Evolutionary conservation across 2,113 vertebrate genomes (phyloP).

Genomic region (Dicerorhinus sumatrensis): DNA sequence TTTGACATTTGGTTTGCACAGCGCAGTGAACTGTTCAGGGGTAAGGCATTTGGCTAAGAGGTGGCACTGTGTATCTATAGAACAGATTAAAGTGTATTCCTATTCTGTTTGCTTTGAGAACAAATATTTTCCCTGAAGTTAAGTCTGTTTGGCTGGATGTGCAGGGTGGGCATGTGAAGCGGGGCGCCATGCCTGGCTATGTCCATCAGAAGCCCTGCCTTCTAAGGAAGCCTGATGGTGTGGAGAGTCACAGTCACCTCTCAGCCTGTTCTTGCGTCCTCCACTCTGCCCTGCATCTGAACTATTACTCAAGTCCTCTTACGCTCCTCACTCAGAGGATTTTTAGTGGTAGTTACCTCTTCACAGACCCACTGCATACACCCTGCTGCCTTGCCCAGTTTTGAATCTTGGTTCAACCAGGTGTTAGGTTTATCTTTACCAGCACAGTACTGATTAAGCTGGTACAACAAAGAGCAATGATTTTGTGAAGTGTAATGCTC

Average conservation of each 20-base stretch:
- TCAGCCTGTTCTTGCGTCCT: not conserved
- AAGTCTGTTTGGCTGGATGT: constrained; percentile 13
- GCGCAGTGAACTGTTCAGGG: not conserved
- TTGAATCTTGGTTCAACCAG: not conserved
- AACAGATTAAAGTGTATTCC: constrained; percentile 19
- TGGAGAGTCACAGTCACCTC: not conserved
- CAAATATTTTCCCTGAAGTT: constrained; percentile 32
- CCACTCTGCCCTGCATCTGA: fast-evolving
- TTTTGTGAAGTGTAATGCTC: not conserved
- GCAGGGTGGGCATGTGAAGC: not conserved
- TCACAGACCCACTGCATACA: not conserved
- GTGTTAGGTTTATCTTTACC: not conserved
- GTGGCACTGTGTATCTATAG: not conserved
- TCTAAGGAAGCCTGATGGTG: not conserved
- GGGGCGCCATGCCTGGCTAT: not conserved
- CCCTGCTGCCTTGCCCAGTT: not conserved
- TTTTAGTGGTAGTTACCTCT: not conserved
- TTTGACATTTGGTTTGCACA: constrained; percentile 37
- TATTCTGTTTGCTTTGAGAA: constrained; percentile 58
- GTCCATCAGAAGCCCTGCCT: too few species aligned
- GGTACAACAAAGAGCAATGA: not conserved
- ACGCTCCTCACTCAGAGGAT: fast-evolving
- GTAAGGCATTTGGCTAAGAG: not conserved
- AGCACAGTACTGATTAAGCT: not conserved
- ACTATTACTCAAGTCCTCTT: fast-evolving